Evolutionary conservation across 2,797 vertebrate species (phyloP).

Genomic region (Chaunax sp.): DNA sequence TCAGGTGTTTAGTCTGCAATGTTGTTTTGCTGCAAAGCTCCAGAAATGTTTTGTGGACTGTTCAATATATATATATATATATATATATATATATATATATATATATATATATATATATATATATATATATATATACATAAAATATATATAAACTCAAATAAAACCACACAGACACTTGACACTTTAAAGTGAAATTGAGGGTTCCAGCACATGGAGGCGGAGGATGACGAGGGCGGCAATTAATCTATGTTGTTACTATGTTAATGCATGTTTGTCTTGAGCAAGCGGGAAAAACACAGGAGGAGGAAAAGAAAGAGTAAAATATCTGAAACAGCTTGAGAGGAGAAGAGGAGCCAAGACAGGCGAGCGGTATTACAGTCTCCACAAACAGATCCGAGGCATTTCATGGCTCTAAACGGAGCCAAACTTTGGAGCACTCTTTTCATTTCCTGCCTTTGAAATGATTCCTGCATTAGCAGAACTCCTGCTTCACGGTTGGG

Average conservation of each 20-base stretch:
- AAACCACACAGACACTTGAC: slow-evolving; percentile 55
- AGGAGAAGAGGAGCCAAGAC: slow-evolving; percentile 30
- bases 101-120: too few species aligned
- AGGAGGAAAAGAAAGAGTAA: slow-evolving; percentile 19
- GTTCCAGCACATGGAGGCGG: not conserved
- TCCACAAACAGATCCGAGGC: slow-evolving; percentile 45
- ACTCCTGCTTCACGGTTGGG: slow-evolving; percentile 59
- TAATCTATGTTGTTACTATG: slow-evolving; percentile 64
- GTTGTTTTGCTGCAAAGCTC: too few species aligned
- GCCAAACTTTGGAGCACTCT: slow-evolving; percentile 59
- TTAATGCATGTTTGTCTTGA: slow-evolving; percentile 48
- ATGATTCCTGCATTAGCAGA: slow-evolving; percentile 78
- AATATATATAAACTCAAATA: too few species aligned
- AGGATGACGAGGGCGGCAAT: slow-evolving; percentile 37
- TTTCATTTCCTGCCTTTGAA: slow-evolving; percentile 71
- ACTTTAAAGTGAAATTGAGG: slow-evolving; percentile 47
- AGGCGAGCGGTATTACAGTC: slow-evolving; percentile 19
- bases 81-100: too few species aligned
- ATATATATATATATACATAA: too few species aligned
- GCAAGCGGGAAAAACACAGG: not conserved
- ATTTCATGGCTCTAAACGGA: slow-evolving; percentile 49
- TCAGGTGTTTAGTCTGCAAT: too few species aligned
- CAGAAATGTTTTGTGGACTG: too few species aligned
- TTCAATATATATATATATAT: too few species aligned
- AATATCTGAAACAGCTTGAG: slow-evolving; percentile 16